phyloP scores from a whole-genome alignment of 2,797 vertebrate genomes.

The Aulostomus chinensis region DNA sequence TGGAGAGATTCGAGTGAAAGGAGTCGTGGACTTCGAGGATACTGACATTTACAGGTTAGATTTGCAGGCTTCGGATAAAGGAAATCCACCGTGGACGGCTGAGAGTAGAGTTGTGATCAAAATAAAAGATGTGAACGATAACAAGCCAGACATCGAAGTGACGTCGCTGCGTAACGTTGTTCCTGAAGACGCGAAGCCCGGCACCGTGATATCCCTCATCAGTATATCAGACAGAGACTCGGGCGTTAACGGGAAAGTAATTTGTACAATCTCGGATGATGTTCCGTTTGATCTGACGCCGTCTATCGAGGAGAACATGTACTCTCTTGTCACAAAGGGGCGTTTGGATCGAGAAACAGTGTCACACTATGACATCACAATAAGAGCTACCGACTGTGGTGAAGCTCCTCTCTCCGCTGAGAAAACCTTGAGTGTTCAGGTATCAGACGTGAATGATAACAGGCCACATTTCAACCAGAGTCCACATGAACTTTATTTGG shows the following conservation, averaged over 20 bases:
- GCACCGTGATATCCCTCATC: conserved; percentile 73
- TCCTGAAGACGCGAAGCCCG: conserved; percentile 67
- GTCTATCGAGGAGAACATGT: conserved; percentile 73
- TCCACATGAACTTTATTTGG: conserved; percentile 67
- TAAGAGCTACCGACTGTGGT: conserved; percentile 74
- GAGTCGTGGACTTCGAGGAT: conserved; percentile 67
- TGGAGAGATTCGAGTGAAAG: conserved; percentile 70
- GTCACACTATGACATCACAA: conserved; percentile 68
- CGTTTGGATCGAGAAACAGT: conserved; percentile 67
- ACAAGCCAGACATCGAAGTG: conserved; percentile 72
- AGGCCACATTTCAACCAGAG: conserved; percentile 61
- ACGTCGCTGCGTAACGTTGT: conserved; percentile 66
- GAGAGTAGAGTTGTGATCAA: conserved; percentile 71
- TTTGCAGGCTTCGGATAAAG: conserved; percentile 73
- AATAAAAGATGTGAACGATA: conserved; percentile 74
- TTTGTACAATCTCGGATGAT: conserved; percentile 52
- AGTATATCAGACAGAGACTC: conserved; percentile 74
- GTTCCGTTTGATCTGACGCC: conserved; percentile 74
- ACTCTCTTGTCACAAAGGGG: conserved; percentile 70
- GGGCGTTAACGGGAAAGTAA: conserved; percentile 71
- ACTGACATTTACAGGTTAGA: conserved; percentile 52
- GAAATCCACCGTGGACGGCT: conserved; percentile 1
- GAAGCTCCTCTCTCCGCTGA: conserved; percentile 56
- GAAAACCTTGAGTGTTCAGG: conserved; percentile 57
- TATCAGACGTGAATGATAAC: conserved; percentile 79